A percentile compares a stretch with the other conserved stretches of the same genome.
Evolutionary conservation across 2,113 vertebrate genomes (phyloP).

Genomic region (Hystrix cristata): DNA sequence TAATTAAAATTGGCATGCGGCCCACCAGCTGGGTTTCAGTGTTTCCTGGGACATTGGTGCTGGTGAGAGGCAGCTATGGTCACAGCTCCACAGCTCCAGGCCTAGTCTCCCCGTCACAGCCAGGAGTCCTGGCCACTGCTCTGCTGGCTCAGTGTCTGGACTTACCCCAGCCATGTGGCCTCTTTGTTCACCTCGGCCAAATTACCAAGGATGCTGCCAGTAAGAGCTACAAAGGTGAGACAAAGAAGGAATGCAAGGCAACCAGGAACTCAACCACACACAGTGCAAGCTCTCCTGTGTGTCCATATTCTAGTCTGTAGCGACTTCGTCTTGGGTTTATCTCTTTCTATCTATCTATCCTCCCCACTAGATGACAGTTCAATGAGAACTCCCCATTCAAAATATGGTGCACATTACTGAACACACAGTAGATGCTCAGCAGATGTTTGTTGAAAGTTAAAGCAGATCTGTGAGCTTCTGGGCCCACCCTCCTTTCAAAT

Average conservation of each 20-base stretch:
- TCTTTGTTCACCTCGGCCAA: neutral
- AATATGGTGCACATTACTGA: rapidly evolving
- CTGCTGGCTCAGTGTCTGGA: neutral
- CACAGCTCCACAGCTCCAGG: neutral
- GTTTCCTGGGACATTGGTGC: neutral
- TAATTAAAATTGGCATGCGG: conserved; percentile 50
- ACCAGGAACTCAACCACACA: rapidly evolving
- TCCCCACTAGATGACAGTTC: neutral
- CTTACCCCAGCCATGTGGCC: neutral
- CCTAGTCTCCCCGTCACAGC: neutral
- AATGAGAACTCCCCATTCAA: neutral
- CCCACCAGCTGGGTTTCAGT: neutral
- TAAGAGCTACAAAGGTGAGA: rapidly evolving
- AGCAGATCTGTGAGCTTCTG: neutral
- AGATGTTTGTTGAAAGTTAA: too few relatives aligned
- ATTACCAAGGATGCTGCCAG: rapidly evolving
- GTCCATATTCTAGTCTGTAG: rapidly evolving
- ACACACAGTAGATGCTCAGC: neutral
- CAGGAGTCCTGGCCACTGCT: neutral
- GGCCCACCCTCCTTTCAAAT: too few relatives aligned
- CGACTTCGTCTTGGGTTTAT: rapidly evolving
- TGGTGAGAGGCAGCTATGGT: neutral
- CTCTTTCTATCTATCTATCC: neutral
- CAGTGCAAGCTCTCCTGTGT: rapidly evolving
- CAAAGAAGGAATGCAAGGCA: rapidly evolving